A percentile compares a stretch with the other conserved stretches of the same genome.
phyloP scores from a whole-genome alignment of 2,888 invertebrate genomes.

The Aplocera efformata region DNA sequence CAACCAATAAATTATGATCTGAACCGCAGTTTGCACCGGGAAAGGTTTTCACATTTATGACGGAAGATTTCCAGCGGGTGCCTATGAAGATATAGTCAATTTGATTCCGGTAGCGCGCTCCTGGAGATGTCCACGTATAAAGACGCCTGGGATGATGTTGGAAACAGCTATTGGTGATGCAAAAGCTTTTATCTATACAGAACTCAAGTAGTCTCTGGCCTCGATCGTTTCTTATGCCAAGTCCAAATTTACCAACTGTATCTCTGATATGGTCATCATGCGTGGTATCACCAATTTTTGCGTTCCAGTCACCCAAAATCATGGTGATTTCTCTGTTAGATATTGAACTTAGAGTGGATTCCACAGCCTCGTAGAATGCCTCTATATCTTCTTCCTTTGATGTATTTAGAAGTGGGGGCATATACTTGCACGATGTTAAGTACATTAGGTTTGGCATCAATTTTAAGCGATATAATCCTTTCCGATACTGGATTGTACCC shows the following conservation, averaged over 20 bases:
- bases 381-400: constrained; percentile 15
- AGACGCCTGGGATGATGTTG: constrained; percentile 16
- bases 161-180: constrained; percentile 15
- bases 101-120: constrained; percentile 15
- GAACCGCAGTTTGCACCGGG: constrained; percentile 13
- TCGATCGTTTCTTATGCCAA: constrained; percentile 4
- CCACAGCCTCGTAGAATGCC: constrained; percentile 9
- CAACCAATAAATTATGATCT: constrained; percentile 9
- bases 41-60: constrained; percentile 9
- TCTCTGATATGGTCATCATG: background rate
- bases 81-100: constrained; percentile 20
- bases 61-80: constrained; percentile 12
- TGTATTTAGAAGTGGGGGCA: constrained; percentile 17
- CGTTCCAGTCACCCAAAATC: constrained; percentile 3
- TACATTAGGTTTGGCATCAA: constrained; percentile 7
- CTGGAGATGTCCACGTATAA: constrained; percentile 20
- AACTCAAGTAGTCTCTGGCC: constrained; percentile 6
- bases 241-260: constrained; percentile 1
- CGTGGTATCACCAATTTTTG: background rate
- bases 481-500: constrained; percentile 11
- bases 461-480: constrained; percentile 8
- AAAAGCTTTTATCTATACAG: constrained; percentile 2
- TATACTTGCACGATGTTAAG: constrained; percentile 22
- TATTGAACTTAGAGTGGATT: constrained; percentile 2
- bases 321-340: constrained; percentile 14